Base-by-base conservation (phyloP, 1,140 invertebrate genomes). In the Sycophaga agraensis region DNA sequence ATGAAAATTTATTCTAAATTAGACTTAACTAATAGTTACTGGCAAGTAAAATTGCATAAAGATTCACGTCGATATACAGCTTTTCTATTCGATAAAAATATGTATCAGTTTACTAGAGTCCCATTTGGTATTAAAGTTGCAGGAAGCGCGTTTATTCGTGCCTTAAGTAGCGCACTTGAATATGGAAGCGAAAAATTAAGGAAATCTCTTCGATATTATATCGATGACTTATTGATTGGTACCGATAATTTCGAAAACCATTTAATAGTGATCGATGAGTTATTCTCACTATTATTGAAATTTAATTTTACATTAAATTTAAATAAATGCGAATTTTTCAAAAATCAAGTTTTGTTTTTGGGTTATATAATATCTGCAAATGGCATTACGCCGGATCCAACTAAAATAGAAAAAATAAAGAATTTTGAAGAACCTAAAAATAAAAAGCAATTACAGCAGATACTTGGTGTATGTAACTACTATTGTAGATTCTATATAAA, bases 111-210 rank as follows among this genome's bases (percentile, higher is more conserved):
- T 55, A 59, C 68, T 34, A n/a, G 66, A 17, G 28, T 79, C 5
- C 74, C 72, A 1, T 76, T 78, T 48, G 73, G 75, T 0, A 35
- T 76, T 11, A 74, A 71, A 48, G 75, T 70, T 0, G 70, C 75
- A 4, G 74, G 73, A 0, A 70, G 67, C 8, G 69, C 65, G 35
- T 77, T 77, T 65, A 71, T 70, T 9, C 34, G 67, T 9, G 51
- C 63, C 2, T 14, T 57, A 14, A 46, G 8, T 4, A 11, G 12
- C 0, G 40, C 39, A 14, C 16, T 42, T 0, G n/a, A 17, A 11
- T 2, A 2, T 31, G 28, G 28, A 4, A 6, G 5, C 5, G 28
- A 31, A 42, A 3, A 14, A 6, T 51, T 35, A 40, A 11, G 57
- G 65, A 66, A 22, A 3, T 14, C 26, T 16, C 1, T 49, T 7